Evolutionary conservation across 2,113 vertebrate species (phyloP), one percentile per base, ranked within the genome.

Genomic region (Numenius arquata): DNA sequence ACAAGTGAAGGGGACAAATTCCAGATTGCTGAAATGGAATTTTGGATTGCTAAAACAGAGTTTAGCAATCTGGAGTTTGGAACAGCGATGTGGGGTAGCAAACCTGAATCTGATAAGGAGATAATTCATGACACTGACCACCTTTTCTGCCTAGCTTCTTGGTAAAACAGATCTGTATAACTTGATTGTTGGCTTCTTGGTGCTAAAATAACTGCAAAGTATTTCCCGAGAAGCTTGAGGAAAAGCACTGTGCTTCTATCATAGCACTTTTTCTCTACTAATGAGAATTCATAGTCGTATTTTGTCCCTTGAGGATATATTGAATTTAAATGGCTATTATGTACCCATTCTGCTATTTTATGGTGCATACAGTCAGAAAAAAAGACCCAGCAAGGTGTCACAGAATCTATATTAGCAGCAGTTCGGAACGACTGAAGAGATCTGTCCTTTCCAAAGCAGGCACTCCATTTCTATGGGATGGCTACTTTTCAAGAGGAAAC

Each of bases 1-100:
- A 90, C 43, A 76, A 89, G 22, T 13, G 38, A 74, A 72, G 23
- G 58, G 77, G 52, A 85, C 81, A 95, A 91, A 97, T 88, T 95
- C 66, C 85, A 94, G 36, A 32, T 29, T 88, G 82, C 61, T 96
- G 56, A 71, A 84, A 67, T 38, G 53, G 63, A 67, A 76, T 63
- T 94, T 22, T 63, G 61, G 47, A 72, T 84, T 58, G 68, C 86
- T 76, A 53, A 85, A 89, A 85, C 12, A 20, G 40, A 78, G 67
- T 91, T 88, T 82, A 76, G 66, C 58, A 85, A 36, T 61, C 43
- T 41, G 70, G 71, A 85, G 22, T 93, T 95, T 85, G 82, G 78
- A 96, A 91, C n/a, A 65, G 58, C 19, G 41, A 50, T 52, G 16
- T 61, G 21, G 53, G 40, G 56, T 27, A 72, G 34, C 40, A 79